phyloP scores from a whole-genome alignment of 2,888 invertebrate genomes.

The Neoscelio sp. region DNA sequence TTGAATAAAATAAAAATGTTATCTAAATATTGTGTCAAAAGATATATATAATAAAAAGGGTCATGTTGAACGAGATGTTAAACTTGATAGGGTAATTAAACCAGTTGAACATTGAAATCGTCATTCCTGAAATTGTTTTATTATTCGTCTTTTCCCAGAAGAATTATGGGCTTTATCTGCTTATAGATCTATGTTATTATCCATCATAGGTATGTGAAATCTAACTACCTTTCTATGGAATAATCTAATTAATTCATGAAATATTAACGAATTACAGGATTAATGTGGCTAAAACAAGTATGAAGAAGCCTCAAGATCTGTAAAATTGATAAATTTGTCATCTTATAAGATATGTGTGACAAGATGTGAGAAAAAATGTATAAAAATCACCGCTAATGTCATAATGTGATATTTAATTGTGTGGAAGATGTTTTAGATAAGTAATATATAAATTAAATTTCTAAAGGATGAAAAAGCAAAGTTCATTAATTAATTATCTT shows the following conservation, averaged over 20 bases:
- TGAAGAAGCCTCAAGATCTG: constrained; percentile 31
- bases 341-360: constrained; percentile 18
- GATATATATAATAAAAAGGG: constrained; percentile 1
- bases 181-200: constrained; percentile 30
- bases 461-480: too few species aligned
- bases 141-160: constrained; percentile 14
- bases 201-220: constrained; percentile 34
- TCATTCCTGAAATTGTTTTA: constrained; percentile 21
- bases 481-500: too few species aligned
- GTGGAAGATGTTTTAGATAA: too few species aligned
- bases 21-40: constrained; percentile 29
- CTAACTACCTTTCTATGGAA: constrained; percentile 35
- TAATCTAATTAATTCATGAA: constrained; percentile 51
- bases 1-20: constrained; percentile 7
- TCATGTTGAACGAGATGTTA: constrained; percentile 5
- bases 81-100: constrained; percentile 34
- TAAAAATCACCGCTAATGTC: constrained; percentile 6
- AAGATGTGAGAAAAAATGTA: constrained; percentile 43
- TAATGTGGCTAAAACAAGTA: constrained; percentile 34
- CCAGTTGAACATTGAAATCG: constrained; percentile 14
- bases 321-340: constrained; percentile 50
- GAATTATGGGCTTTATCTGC: constrained; percentile 26
- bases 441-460: too few species aligned
- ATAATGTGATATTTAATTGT: constrained; percentile 6
- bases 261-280: constrained; percentile 27